These are phyloP conservation scores for Papilio elwesi DNA, from an alignment of 2,888 invertebrate species.

Conservation along the genomic window DNA sequence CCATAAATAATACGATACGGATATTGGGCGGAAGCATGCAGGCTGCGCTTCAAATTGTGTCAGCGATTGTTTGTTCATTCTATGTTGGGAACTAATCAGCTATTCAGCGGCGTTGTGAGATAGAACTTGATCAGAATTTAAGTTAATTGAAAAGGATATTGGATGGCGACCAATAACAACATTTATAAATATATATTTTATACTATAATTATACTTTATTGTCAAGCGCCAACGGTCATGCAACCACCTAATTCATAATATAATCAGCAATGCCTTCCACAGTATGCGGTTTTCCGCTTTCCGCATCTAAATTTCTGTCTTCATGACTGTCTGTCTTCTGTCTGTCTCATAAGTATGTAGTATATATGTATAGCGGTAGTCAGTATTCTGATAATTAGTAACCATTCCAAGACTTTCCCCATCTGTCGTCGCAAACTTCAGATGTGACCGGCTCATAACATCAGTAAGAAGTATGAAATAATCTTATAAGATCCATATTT, in stretches of 20 bases:
- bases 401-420: too few species aligned
- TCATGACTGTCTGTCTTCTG: too few species aligned
- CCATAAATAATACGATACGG: constrained; percentile 75
- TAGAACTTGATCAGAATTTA: not conserved
- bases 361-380: too few species aligned
- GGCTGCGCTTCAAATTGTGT: constrained; percentile 67
- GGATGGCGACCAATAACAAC: not conserved
- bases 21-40: constrained; percentile 77
- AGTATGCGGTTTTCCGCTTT: too few species aligned
- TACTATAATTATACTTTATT: not conserved
- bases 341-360: too few species aligned
- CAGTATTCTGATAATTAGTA: too few species aligned
- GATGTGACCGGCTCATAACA: too few species aligned
- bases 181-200: not conserved
- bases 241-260: not conserved
- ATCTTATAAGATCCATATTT: too few species aligned
- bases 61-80: constrained; percentile 69
- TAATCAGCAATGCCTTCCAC: not conserved
- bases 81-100: constrained; percentile 44
- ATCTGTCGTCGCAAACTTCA: too few species aligned
- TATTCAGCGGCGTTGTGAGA: constrained; percentile 20
- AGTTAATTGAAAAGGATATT: constrained; percentile 1
- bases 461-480: too few species aligned
- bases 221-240: too few species aligned
- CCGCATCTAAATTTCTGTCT: not conserved